Evolutionary conservation across 2,888 invertebrate genomes (phyloP).

Genomic region (Orthosia gracilis): DNA sequence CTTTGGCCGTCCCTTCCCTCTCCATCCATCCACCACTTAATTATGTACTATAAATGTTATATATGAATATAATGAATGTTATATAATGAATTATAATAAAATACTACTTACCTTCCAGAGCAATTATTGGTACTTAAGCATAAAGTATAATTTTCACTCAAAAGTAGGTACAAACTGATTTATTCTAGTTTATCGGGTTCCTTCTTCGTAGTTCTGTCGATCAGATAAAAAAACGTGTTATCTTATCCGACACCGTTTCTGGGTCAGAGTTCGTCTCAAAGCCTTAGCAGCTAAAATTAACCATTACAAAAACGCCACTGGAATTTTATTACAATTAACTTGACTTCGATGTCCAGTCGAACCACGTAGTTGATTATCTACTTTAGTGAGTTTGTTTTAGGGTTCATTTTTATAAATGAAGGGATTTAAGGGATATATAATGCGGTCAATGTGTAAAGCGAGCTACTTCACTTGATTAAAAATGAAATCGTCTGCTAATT

Average conservation of each 20-base stretch:
- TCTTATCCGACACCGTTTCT: constrained; percentile 28
- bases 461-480: constrained; percentile 81
- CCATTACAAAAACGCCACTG: constrained; percentile 51
- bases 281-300: constrained; percentile 48
- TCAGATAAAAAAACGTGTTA: constrained; percentile 24
- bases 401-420: constrained; percentile 8
- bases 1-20: too few relatives aligned
- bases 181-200: not conserved
- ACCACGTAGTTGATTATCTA: constrained; percentile 17
- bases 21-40: too few relatives aligned
- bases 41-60: too few relatives aligned
- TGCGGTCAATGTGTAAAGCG: constrained; percentile 44
- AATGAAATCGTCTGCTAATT: constrained; percentile 80
- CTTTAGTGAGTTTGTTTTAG: constrained; percentile 17
- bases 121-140: too few relatives aligned
- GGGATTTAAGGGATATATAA: constrained; percentile 20
- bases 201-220: constrained; percentile 1
- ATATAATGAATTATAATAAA: too few relatives aligned
- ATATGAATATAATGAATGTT: too few relatives aligned
- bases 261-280: constrained; percentile 41
- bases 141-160: not conserved
- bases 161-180: not conserved
- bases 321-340: constrained; percentile 63
- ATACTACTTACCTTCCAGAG: too few relatives aligned
- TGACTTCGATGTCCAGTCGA: constrained; percentile 25